These are phyloP conservation scores for Drosophila peninsularis DNA, from an alignment of 2,888 invertebrate species.

Conservation along the genomic window DNA sequence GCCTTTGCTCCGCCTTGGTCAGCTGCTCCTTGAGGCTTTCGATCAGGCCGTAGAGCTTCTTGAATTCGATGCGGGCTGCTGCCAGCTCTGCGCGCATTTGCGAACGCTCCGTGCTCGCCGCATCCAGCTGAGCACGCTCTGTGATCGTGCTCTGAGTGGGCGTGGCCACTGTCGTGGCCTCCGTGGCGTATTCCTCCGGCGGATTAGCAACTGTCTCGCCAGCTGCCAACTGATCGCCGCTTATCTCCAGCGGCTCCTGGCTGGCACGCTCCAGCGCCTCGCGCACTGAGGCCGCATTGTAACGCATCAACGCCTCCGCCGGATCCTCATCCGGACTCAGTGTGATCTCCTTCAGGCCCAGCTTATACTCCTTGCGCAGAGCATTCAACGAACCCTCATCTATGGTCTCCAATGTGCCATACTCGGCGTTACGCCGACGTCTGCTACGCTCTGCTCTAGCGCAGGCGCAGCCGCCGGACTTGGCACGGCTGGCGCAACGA, in stretches of 20 bases:
- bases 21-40: conserved; percentile 39
- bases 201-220: conserved; percentile 9
- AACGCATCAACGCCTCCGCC: conserved; percentile 79
- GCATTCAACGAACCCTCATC: conserved; percentile 75
- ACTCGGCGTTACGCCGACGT: conserved; percentile 59
- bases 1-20: conserved; percentile 28
- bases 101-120: not conserved
- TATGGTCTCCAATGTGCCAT: conserved; percentile 80
- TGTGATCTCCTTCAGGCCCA: conserved; percentile 81
- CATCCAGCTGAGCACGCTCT: conserved; percentile 11
- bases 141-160: not conserved
- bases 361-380: conserved; percentile 79
- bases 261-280: conserved; percentile 79
- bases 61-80: conserved; percentile 34
- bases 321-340: conserved; percentile 82
- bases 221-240: conserved; percentile 43
- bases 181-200: conserved; percentile 7
- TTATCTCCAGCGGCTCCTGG: conserved; percentile 75
- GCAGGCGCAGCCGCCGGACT: conserved; percentile 7
- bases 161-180: conserved; percentile 2
- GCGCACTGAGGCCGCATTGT: conserved; percentile 81
- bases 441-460: conserved; percentile 10
- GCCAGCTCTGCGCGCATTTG: conserved; percentile 23
- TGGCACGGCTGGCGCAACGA: conserved; percentile 8
- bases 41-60: conserved; percentile 39